Evolutionary conservation across 2,113 vertebrate species (phyloP).

Genomic region (Pomatorhinus ruficollis): DNA sequence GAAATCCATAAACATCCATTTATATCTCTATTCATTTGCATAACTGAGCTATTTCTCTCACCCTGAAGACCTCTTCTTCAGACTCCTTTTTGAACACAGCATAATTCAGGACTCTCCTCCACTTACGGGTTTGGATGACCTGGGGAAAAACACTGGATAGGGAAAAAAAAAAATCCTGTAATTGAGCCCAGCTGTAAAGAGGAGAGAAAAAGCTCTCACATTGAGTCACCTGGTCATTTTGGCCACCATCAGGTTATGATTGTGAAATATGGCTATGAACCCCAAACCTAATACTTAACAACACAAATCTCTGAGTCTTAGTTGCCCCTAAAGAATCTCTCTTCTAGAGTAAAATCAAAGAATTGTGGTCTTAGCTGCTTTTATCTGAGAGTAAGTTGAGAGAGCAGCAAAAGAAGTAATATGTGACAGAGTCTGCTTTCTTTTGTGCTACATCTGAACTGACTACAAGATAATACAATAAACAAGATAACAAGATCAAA

Average conservation of each 20-base stretch:
- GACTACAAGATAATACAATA: constrained; percentile 36
- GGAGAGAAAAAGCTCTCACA: background rate
- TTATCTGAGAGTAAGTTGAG: background rate
- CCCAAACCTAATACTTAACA: background rate
- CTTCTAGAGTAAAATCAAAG: background rate
- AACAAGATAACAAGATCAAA: constrained; percentile 58
- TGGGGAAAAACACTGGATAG: background rate
- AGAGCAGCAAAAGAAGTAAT: background rate
- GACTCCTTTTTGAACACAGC: background rate
- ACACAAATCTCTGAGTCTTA: background rate
- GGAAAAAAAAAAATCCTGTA: background rate
- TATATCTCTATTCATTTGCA: background rate
- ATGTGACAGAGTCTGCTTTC: constrained; percentile 17
- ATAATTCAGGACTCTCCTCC: background rate
- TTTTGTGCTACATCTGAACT: constrained; percentile 14
- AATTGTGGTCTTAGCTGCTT: background rate
- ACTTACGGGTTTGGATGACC: background rate
- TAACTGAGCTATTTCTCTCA: background rate
- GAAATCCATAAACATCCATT: background rate
- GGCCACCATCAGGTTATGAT: background rate
- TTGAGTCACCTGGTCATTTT: accelerated
- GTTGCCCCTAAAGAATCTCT: background rate
- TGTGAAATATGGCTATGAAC: background rate
- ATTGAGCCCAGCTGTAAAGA: background rate
- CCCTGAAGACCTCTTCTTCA: background rate